phyloP scores from a whole-genome alignment of 2,113 vertebrate genomes.

The Xiphophorus couchianus region DNA sequence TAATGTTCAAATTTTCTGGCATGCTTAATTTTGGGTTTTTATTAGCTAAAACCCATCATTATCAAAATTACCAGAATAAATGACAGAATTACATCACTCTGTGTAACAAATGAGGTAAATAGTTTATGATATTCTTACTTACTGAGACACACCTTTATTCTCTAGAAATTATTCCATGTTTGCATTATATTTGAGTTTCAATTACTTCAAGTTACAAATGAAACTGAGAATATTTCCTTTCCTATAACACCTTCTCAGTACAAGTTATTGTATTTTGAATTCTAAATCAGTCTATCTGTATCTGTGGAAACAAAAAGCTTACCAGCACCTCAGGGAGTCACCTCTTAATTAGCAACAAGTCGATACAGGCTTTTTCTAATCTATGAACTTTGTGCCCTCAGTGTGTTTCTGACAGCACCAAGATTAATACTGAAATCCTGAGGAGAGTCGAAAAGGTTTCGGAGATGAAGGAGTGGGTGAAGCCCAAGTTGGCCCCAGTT shows the following conservation, averaged over 20 bases:
- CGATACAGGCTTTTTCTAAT: neutral
- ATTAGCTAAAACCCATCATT: too few species aligned
- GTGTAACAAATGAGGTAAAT: too few species aligned
- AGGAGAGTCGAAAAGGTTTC: conserved; percentile 13
- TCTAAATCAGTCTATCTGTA: neutral
- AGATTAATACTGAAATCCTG: rapidly evolving
- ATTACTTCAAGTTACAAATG: neutral
- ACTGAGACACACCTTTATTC: too few species aligned
- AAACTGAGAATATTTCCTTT: neutral
- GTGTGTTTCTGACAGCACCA: conserved; percentile 56
- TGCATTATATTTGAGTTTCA: too few species aligned
- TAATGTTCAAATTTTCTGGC: too few species aligned
- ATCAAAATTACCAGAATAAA: too few species aligned
- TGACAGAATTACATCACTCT: too few species aligned
- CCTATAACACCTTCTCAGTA: neutral
- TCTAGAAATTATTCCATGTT: too few species aligned
- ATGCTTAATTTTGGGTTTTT: too few species aligned
- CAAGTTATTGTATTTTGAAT: neutral
- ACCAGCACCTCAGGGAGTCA: neutral
- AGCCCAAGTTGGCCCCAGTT: conserved; percentile 45
- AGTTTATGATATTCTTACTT: too few species aligned
- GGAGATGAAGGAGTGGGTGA: conserved; percentile 59
- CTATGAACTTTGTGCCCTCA: conserved; percentile 30
- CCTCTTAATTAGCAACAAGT: neutral
- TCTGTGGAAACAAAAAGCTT: too few species aligned